Percentiles rank a stretch among this genome's conserved stretches.
Evolutionary conservation across 2,888 invertebrate species (phyloP).

Genomic region (Melanotus villosus): DNA sequence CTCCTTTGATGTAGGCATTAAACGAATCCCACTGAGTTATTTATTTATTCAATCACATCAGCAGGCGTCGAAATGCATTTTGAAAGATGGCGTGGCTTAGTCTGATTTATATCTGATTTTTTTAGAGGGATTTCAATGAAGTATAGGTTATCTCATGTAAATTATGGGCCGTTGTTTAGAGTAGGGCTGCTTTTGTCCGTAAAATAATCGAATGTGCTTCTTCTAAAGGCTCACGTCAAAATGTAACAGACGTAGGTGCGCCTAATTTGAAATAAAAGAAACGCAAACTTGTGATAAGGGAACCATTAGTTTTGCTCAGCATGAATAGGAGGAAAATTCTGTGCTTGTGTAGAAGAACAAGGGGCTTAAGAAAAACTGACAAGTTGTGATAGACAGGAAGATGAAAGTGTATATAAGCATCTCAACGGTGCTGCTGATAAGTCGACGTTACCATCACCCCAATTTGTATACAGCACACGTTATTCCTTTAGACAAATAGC

Average conservation of each 20-base stretch:
- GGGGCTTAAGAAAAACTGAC: neutral
- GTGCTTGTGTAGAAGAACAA: neutral
- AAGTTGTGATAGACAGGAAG: constrained; percentile 8
- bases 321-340: neutral
- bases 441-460: constrained; percentile 22
- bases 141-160: constrained; percentile 16
- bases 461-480: constrained; percentile 26
- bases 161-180: neutral
- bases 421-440: constrained; percentile 23
- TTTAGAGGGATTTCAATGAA: constrained; percentile 33
- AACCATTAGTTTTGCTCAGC: neutral
- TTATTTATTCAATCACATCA: constrained; percentile 28
- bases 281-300: neutral
- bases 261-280: too few species aligned
- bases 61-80: constrained; percentile 26
- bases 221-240: too few species aligned
- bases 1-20: too few species aligned
- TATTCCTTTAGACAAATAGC: constrained; percentile 31
- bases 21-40: constrained; percentile 1
- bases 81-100: constrained; percentile 26
- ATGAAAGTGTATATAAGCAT: neutral
- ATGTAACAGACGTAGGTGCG: too few species aligned
- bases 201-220: neutral
- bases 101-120: constrained; percentile 38
- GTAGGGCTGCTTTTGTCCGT: neutral